Evolutionary conservation across 2,888 invertebrate species (phyloP).

Genomic region (Amphiduros pacificus): DNA sequence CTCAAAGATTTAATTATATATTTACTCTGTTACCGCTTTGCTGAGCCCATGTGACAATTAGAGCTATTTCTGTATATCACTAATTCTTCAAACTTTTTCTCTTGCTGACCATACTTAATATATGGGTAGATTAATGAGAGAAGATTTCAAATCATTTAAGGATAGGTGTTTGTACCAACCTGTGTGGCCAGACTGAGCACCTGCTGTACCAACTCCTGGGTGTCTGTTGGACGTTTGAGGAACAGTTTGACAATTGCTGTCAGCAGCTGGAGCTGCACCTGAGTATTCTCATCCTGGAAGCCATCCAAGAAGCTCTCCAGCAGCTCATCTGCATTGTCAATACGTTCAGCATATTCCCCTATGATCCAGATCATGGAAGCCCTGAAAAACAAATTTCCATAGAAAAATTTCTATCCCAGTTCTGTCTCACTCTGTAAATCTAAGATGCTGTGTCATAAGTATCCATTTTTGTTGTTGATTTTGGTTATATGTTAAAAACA

Average conservation of each 20-base stretch:
- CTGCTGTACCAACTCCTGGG: slow-evolving; percentile 97
- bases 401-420: no score
- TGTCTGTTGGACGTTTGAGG: slow-evolving; percentile 95
- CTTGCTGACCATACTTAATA: no score
- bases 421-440: no score
- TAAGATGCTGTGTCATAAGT: no score
- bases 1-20: no score
- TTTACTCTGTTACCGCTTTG: no score
- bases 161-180: slow-evolving; percentile 11
- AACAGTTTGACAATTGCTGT: slow-evolving; percentile 99
- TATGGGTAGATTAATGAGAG: no score
- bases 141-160: neutral
- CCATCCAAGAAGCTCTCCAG: slow-evolving; percentile 97
- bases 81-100: no score
- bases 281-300: slow-evolving; percentile 94
- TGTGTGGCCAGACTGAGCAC: slow-evolving; percentile 65
- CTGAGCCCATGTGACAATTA: no score
- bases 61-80: no score
- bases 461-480: neutral
- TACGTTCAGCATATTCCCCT: slow-evolving; percentile 98
- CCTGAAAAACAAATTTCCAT: slow-evolving; percentile 58
- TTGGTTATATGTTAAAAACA: neutral
- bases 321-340: slow-evolving; percentile 98
- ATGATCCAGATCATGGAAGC: slow-evolving; percentile 92
- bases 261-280: slow-evolving; percentile 88